Conservation (phyloP, 2,888 invertebrate species). For the Drosophila longiperda region DNA sequence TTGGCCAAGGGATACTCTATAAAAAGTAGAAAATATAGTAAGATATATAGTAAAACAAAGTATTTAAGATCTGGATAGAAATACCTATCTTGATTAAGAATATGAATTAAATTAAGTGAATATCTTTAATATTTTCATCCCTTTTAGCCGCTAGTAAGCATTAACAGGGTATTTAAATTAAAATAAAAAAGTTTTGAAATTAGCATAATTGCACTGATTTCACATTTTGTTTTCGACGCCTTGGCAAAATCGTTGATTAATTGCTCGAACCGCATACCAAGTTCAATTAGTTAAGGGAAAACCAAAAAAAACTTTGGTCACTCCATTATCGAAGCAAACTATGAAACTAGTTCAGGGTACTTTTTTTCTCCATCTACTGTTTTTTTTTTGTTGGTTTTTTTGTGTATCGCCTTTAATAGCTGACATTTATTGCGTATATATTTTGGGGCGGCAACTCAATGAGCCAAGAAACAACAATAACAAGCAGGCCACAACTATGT, state of each 20-base stretch:
- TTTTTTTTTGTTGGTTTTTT: conserved; percentile 4
- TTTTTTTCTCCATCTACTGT: neutral
- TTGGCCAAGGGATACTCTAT: conserved; percentile 15
- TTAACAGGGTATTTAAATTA: conserved; percentile 15
- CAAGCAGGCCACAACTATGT: conserved; percentile 24
- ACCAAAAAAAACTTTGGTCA: conserved; percentile 15
- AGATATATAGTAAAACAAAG: neutral
- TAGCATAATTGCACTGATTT: conserved; percentile 75
- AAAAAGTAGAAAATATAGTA: too few relatives aligned
- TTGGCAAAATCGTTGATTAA: conserved; percentile 72
- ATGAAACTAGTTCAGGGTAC: conserved; percentile 41
- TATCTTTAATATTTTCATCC: neutral
- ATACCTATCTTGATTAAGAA: neutral
- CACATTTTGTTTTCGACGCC: conserved; percentile 40
- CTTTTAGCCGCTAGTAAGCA: neutral
- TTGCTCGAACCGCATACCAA: conserved; percentile 63
- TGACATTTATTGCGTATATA: conserved; percentile 64
- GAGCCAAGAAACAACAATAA: conserved; percentile 43
- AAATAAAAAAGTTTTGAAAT: conserved; percentile 48
- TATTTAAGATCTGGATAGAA: neutral
- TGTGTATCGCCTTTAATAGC: conserved; percentile 58
- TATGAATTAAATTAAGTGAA: neutral
- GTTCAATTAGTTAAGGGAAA: conserved; percentile 57
- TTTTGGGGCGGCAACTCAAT: conserved; percentile 33
- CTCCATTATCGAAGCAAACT: conserved; percentile 54